A percentile compares a stretch with the other conserved stretches of the same genome.
Conservation (phyloP, 2,113 vertebrate genomes). For the Rynchops niger region DNA sequence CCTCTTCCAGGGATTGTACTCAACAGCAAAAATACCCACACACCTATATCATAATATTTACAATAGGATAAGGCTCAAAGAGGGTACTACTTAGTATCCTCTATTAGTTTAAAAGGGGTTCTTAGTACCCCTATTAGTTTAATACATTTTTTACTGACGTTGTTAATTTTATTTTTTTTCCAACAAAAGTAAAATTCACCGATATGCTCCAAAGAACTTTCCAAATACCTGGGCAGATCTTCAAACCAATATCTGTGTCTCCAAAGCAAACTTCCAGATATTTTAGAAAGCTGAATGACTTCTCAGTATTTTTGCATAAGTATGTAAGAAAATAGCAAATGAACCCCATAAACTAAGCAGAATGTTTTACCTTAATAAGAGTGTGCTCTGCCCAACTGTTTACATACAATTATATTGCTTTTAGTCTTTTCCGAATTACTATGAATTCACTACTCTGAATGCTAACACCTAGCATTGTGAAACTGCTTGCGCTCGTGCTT, state of each 20-base stretch:
- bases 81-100: neutral
- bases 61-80: neutral
- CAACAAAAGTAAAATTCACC: neutral
- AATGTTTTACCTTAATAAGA: neutral
- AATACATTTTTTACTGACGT: neutral
- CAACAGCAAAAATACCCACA: neutral
- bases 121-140: neutral
- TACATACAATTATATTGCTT: neutral
- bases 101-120: neutral
- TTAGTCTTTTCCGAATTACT: neutral
- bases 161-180: neutral
- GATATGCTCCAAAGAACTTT: neutral
- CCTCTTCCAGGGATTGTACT: neutral
- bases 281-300: neutral
- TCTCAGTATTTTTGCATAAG: neutral
- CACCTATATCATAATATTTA: conserved; percentile 29
- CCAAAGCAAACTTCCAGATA: neutral
- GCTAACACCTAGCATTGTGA: neutral
- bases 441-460: neutral
- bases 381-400: neutral
- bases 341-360: neutral
- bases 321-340: neutral
- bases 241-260: neutral
- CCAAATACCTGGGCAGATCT: neutral
- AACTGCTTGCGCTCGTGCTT: neutral